Evolutionary conservation across 1,140 invertebrate genomes (phyloP).

Genomic region (Caenorhabditis briggsae): DNA sequence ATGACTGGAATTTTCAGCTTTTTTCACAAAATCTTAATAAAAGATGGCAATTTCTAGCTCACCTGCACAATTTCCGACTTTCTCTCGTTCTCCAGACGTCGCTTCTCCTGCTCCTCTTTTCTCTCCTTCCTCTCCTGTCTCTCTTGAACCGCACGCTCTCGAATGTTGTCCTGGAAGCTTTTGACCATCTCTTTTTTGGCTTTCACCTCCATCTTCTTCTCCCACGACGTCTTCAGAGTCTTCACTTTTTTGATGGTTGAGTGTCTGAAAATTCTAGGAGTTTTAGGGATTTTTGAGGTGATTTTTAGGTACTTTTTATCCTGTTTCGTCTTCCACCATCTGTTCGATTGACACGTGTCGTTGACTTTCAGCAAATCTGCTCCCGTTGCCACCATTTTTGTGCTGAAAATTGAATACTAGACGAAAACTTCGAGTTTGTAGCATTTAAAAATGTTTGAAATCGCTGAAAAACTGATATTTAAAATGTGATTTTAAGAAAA

Average conservation of each 20-base stretch:
- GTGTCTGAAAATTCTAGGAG: constrained; percentile 26
- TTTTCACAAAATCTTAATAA: too few relatives aligned
- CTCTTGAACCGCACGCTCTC: constrained; percentile 58
- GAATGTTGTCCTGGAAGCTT: constrained; percentile 61
- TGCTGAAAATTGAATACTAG: neutral
- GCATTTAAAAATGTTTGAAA: too few relatives aligned
- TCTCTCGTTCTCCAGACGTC: constrained; percentile 63
- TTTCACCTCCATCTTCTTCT: constrained; percentile 63
- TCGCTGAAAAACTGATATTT: too few relatives aligned
- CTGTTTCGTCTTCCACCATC: constrained; percentile 64
- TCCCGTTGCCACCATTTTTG: constrained; percentile 3
- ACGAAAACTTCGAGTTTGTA: too few relatives aligned
- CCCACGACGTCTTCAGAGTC: constrained; percentile 63
- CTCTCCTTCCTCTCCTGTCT: constrained; percentile 64
- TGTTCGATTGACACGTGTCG: constrained; percentile 58
- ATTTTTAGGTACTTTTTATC: constrained; percentile 54
- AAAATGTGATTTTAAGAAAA: too few relatives aligned
- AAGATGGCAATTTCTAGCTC: too few relatives aligned
- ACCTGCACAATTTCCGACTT: constrained; percentile 63
- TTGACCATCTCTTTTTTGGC: constrained; percentile 60
- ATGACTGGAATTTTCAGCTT: too few relatives aligned
- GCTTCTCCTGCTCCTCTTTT: constrained; percentile 63
- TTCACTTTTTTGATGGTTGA: constrained; percentile 62
- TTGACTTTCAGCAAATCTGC: neutral
- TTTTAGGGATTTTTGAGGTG: neutral